Conservation (phyloP, 2,797 vertebrate genomes). For the Sebastes nivosus region DNA sequence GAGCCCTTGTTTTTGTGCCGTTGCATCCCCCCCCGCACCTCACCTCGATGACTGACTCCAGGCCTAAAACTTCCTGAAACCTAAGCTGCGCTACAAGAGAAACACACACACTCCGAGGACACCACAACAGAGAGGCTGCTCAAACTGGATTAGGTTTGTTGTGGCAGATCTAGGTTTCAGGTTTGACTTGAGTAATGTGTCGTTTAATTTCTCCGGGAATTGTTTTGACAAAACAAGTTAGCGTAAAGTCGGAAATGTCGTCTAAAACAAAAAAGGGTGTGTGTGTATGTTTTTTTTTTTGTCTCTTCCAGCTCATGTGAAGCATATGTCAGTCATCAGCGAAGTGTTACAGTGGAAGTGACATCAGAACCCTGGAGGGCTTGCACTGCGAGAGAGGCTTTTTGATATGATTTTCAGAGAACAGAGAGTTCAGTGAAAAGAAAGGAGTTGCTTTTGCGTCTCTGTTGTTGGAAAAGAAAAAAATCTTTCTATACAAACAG, state of each 20-base stretch:
- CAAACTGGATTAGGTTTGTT: slow-evolving; percentile 81
- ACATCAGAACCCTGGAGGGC: slow-evolving; percentile 88
- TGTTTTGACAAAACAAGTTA: slow-evolving; percentile 90
- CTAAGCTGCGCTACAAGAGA: slow-evolving; percentile 66
- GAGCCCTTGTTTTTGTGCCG: slow-evolving; percentile 52
- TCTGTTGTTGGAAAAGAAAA: slow-evolving; percentile 68
- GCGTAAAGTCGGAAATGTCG: slow-evolving; percentile 81
- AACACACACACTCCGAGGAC: slow-evolving; percentile 72
- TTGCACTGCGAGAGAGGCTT: slow-evolving; percentile 81
- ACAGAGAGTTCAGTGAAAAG: slow-evolving; percentile 81
- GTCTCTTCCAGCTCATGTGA: slow-evolving; percentile 71
- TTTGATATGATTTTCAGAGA: slow-evolving; percentile 85
- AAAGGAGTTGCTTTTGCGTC: slow-evolving; percentile 73
- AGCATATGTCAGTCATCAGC: slow-evolving; percentile 84
- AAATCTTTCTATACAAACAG: slow-evolving; percentile 77
- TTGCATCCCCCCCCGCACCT: not conserved
- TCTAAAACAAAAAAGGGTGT: slow-evolving; percentile 77
- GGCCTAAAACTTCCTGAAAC: slow-evolving; percentile 78
- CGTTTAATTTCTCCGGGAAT: slow-evolving; percentile 86
- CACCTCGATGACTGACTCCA: slow-evolving; percentile 63
- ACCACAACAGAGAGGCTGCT: slow-evolving; percentile 74
- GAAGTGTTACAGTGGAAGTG: slow-evolving; percentile 85
- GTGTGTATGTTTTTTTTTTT: slow-evolving; percentile 62
- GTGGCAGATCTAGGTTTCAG: slow-evolving; percentile 81
- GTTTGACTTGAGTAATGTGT: slow-evolving; percentile 81